Evolutionary conservation across 1,140 invertebrate species (phyloP), one percentile per base, ranked within the genome.

Genomic region (Trichonephila inaurata): DNA sequence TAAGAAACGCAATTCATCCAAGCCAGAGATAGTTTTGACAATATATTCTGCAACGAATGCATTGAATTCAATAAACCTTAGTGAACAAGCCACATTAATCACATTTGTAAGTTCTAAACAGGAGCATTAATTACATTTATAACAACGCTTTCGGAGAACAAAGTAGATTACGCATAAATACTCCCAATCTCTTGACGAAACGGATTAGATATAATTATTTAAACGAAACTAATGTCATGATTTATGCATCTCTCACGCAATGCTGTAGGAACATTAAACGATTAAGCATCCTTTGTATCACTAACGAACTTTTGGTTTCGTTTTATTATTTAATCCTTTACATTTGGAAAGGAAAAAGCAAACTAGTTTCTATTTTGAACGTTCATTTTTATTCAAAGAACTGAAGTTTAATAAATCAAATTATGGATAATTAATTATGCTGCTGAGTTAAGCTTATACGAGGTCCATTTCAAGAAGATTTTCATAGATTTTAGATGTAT

Each of bases 131-230:
- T 77, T 77, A 77, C 28, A 33, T 28, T 77, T 16, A 16, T 40
- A 77, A 33, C 33, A 33, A 28, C 6, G 72, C 72, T 77, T 40
- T 16, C 24, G 14, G 28, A 33, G 28, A 77, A 28, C 66, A 40
- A 33, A 18, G 72, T 77, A 28, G 72, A 77, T 77, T 77, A 33
- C 18, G 28, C 18, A 77, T 77, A 77, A 77, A 33, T 28, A 33
- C 72, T 40, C 14, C 28, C 51, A 33, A 77, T 77, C 72, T 77
- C 28, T 19, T 77, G 12, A 33, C 72, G 16, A 77, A 77, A 40
- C 5, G 28, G 72, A 77, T 77, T 33, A 77, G 72, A 77, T 77
- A 77, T 40, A 77, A 77, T 33, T 40, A 77, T 77, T 77, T 77
- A 28, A 40, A 77, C 24, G 72, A 40, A 77, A 77, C 72, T 33